Evolutionary conservation across 2,113 vertebrate genomes (phyloP), one percentile per base, ranked within the genome.

Genomic region (Phaethon lepturus): DNA sequence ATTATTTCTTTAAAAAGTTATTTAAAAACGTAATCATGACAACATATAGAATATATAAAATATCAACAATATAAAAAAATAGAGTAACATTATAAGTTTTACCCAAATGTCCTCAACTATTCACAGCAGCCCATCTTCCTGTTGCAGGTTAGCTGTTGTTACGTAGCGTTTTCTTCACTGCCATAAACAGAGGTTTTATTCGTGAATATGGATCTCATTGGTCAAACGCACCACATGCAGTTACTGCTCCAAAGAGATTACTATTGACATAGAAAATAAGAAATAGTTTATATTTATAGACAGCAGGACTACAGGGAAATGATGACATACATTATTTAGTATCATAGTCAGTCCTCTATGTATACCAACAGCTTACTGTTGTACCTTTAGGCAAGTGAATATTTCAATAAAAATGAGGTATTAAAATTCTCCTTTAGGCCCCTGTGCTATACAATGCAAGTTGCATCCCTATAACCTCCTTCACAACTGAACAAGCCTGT

Each of bases 111-210:
- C 22, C 24, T 77, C 20, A 47, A 1, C 23, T 35, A 14, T 7
- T 86, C 23, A 33, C 8, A 66, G n/a, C 22, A 62, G 9, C 20
- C 16, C 6, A 25, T 40, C 35, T 75, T 66, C 35, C 6, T 13
- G 24, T 35, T 78, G 14, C 45, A 49, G 25, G 17, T 42, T 23
- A n/a, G 17, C 11, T 94, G 15, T 26, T 63, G 9, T 13, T 67
- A 40, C 5, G 15, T 13, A 55, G 17, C 1, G 0, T 67, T 83
- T 15, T 40, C 15, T 49, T 88, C 5, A 0, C 17, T 64, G 29
- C 17, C 66, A 35, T 31, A 35, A 45, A 63, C 23, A 31, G 10
- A 17, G 24, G 29, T 42, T 94, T 77, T 52, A 56, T 86, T 86
- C 35, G 22, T 84, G 40, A 58, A 26, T 62, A 52, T 55, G 19